Percentiles rank a stretch among this genome's conserved stretches.
These are phyloP conservation scores for Erebia aethiops DNA, from an alignment of 2,888 invertebrate genomes.

Conservation along the genomic window DNA sequence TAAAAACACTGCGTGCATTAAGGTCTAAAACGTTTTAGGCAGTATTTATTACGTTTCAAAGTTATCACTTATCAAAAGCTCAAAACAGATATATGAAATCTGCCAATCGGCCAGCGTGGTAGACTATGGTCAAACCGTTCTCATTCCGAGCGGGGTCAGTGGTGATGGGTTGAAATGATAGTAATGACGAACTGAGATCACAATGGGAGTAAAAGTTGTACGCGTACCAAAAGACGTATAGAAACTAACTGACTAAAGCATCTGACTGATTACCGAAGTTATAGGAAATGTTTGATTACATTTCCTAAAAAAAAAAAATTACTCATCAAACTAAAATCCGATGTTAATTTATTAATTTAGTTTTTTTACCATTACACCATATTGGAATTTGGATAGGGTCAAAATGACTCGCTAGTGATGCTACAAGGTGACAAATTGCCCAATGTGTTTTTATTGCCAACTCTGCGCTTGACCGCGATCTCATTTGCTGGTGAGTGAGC, in stretches of 20 bases:
- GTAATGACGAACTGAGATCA: too few relatives aligned
- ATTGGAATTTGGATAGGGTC: neutral
- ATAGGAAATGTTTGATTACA: too few relatives aligned
- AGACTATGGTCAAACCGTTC: too few relatives aligned
- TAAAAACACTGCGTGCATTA: too few relatives aligned
- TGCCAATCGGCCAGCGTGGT: too few relatives aligned
- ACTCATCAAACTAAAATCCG: neutral
- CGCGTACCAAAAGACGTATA: neutral
- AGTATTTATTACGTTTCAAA: too few relatives aligned
- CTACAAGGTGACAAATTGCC: neutral
- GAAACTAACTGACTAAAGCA: neutral
- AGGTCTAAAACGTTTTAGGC: too few relatives aligned
- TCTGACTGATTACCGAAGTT: neutral
- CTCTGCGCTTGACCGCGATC: neutral
- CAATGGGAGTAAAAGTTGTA: too few relatives aligned
- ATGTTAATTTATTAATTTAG: neutral
- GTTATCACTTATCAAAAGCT: too few relatives aligned
- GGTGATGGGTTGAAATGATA: too few relatives aligned
- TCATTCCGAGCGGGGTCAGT: too few relatives aligned
- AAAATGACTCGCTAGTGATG: neutral
- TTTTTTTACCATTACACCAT: conserved; percentile 8
- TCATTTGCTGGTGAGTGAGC: neutral
- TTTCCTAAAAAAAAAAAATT: neutral
- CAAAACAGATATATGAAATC: too few relatives aligned
- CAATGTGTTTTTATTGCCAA: neutral